A percentile compares a stretch with the other conserved stretches of the same genome.
These are phyloP conservation scores for Tenthredo mesomela DNA, from an alignment of 2,888 invertebrate genomes.

Conservation along the genomic window DNA sequence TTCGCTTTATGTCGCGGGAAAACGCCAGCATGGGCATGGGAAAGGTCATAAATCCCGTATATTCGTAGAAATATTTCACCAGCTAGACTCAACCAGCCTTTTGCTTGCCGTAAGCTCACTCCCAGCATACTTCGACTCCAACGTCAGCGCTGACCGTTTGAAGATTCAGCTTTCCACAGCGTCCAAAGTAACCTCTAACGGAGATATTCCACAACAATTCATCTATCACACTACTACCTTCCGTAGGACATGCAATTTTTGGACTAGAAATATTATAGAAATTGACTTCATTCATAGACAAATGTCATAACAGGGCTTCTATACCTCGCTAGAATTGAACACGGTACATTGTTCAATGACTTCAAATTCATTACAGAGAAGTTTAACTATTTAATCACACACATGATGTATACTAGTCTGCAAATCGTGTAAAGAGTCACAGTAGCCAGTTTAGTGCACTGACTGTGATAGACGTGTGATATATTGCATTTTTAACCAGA, in stretches of 20 bases:
- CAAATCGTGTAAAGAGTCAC: background rate
- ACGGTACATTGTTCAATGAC: background rate
- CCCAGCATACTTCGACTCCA: background rate
- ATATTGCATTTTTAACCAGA: background rate
- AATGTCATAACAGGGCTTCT: background rate
- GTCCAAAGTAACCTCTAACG: background rate
- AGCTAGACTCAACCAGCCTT: conserved; percentile 2
- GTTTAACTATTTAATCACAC: background rate
- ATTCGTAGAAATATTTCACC: conserved; percentile 31
- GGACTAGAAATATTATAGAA: background rate
- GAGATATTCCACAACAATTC: background rate
- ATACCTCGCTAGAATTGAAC: background rate
- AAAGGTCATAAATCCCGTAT: conserved; percentile 31
- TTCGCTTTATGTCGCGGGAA: conserved; percentile 47
- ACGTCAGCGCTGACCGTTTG: background rate
- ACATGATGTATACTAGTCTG: background rate
- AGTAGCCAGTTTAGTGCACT: background rate
- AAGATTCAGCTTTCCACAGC: background rate
- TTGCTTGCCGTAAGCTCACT: conserved; percentile 5
- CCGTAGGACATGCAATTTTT: background rate
- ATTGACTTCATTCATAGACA: background rate
- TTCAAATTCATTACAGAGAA: background rate
- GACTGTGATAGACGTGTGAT: background rate
- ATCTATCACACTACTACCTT: background rate
- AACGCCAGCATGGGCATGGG: background rate